These are phyloP conservation scores for Leucophenga varia DNA, from an alignment of 1,140 invertebrate genomes.

Conservation along the genomic window DNA sequence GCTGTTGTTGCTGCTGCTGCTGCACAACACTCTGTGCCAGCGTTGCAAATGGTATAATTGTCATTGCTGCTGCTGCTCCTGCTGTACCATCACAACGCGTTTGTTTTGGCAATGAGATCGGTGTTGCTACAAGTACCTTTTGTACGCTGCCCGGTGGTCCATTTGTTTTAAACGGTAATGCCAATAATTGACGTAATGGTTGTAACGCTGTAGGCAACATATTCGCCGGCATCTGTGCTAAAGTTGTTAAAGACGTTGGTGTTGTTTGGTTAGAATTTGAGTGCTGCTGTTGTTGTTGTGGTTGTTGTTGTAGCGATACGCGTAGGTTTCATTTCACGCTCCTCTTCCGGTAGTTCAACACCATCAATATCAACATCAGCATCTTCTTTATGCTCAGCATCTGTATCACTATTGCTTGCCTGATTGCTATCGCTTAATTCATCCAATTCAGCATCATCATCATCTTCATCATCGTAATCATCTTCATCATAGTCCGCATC, in stretches of 20 bases:
- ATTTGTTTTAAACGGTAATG: slow-evolving; percentile 29
- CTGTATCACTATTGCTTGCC: not conserved
- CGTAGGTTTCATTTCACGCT: slow-evolving; percentile 4
- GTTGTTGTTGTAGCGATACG: not conserved
- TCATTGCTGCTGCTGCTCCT: slow-evolving; percentile 47
- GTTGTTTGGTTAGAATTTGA: too few relatives aligned
- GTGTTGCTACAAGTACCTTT: slow-evolving; percentile 48
- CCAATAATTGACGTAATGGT: slow-evolving; percentile 12
- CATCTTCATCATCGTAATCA: slow-evolving; percentile 15
- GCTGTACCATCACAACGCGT: slow-evolving; percentile 14
- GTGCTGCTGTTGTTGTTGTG: not conserved
- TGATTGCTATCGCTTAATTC: too few relatives aligned
- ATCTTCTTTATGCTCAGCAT: not conserved
- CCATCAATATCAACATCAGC: slow-evolving; percentile 32
- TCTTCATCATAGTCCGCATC: slow-evolving; percentile 12
- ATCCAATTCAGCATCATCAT: too few relatives aligned
- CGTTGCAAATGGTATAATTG: slow-evolving; percentile 46
- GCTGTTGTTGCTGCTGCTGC: slow-evolving; percentile 8
- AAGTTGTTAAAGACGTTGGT: too few relatives aligned
- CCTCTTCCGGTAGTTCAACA: slow-evolving; percentile 14
- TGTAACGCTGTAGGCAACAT: slow-evolving; percentile 1
- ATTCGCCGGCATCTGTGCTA: slow-evolving; percentile 15
- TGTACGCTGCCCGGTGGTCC: slow-evolving; percentile 34
- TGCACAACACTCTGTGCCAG: slow-evolving; percentile 38
- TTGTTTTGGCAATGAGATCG: slow-evolving; percentile 31